Evolutionary conservation across 2,797 vertebrate species (phyloP).

Genomic region (Potorous gilbertii): DNA sequence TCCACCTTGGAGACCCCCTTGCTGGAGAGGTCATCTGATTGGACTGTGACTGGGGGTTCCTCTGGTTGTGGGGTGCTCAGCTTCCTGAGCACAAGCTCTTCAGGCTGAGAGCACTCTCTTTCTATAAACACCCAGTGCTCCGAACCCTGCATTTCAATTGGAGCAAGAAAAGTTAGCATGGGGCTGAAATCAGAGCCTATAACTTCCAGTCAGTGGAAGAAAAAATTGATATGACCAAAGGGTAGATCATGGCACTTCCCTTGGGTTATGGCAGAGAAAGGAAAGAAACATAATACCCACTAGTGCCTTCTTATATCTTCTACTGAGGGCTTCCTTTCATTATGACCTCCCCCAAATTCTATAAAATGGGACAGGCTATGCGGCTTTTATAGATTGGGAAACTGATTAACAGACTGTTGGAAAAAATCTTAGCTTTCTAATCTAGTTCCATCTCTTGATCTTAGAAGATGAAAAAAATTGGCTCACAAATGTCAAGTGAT

Average conservation of each 20-base stretch:
- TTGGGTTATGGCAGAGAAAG: not conserved
- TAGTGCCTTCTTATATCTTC: not conserved
- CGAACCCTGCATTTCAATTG: constrained; percentile 98
- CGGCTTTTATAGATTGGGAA: not conserved
- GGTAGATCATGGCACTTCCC: not conserved
- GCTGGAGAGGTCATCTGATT: constrained; percentile 72
- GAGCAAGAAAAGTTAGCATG: constrained; percentile 96
- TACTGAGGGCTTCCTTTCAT: not conserved
- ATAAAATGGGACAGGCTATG: constrained; percentile 15
- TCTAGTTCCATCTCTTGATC: not conserved
- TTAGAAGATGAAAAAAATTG: not conserved
- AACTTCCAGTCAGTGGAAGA: constrained; percentile 48
- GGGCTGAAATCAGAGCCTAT: constrained; percentile 54
- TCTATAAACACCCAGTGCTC: constrained; percentile 99
- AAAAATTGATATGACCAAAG: constrained; percentile 58
- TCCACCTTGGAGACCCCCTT: constrained; percentile 77
- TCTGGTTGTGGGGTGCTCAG: constrained; percentile 79
- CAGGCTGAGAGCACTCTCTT: constrained; percentile 91
- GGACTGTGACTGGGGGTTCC: constrained; percentile 71
- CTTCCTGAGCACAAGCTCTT: constrained; percentile 83
- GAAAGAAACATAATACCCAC: constrained; percentile 14
- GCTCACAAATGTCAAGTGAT: constrained; percentile 25
- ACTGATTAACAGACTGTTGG: not conserved
- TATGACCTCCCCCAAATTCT: not conserved
- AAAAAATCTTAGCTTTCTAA: not conserved